Conservation (phyloP, 92 coral and sea anemone genomes). For the Plumapathes pennacea region DNA sequence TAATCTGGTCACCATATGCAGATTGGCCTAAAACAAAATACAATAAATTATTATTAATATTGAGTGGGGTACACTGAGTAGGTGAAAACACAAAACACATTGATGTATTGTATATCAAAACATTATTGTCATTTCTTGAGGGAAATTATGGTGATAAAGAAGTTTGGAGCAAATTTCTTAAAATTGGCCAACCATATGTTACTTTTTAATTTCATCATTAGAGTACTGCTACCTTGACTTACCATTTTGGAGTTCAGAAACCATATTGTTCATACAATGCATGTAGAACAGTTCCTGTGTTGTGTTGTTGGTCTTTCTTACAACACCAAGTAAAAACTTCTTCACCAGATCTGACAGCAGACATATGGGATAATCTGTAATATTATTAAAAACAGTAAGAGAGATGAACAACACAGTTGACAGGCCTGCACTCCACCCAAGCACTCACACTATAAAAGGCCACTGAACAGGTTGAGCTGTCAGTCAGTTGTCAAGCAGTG, state of each 20-base stretch:
- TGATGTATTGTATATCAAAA: no score
- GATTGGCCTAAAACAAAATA: conserved; percentile 60
- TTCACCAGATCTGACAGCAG: conserved; percentile 52
- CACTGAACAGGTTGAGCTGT: no score
- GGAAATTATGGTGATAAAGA: no score
- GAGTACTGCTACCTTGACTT: neutral
- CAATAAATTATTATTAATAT: neutral
- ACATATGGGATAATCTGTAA: conserved; percentile 79
- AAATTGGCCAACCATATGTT: no score
- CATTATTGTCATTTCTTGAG: no score
- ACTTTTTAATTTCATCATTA: no score
- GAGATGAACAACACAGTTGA: neutral
- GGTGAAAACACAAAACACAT: neutral
- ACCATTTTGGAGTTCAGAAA: conserved; percentile 77
- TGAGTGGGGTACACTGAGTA: neutral
- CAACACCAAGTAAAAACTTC: conserved; percentile 39
- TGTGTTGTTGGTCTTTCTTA: conserved; percentile 48
- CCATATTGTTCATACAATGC: conserved; percentile 78
- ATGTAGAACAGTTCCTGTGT: conserved; percentile 70
- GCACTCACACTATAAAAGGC: no score
- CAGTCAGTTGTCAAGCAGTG: neutral
- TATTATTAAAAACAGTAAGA: neutral
- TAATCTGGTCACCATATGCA: conserved; percentile 81
- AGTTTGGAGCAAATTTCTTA: no score
- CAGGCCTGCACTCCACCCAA: neutral